Evolutionary conservation across 1,140 invertebrate genomes (phyloP).

Genomic region (Wiebesia pumilae): DNA sequence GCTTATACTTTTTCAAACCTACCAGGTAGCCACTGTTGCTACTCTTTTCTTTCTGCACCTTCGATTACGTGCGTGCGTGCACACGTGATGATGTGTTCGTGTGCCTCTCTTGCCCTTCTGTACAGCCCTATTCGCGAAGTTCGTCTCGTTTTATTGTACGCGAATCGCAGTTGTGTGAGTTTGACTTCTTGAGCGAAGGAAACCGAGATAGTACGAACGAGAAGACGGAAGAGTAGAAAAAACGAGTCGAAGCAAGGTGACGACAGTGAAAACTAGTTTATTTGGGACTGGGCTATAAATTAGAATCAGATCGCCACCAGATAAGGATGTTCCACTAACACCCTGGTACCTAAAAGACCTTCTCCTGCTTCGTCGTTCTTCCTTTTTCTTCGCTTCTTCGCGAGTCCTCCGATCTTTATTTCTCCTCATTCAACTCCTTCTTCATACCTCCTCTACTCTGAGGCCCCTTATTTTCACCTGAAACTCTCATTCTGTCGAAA

Average conservation of each 20-base stretch:
- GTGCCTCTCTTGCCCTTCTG: neutral
- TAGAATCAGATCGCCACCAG: slow-evolving; percentile 75
- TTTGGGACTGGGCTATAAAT: slow-evolving; percentile 76
- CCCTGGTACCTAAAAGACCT: slow-evolving; percentile 71
- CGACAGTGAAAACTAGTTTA: slow-evolving; percentile 76
- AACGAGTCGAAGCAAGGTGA: slow-evolving; percentile 66
- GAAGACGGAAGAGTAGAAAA: slow-evolving; percentile 55
- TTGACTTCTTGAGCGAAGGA: slow-evolving; percentile 56
- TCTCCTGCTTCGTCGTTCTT: slow-evolving; percentile 8
- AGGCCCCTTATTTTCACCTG: neutral
- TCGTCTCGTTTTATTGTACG: neutral
- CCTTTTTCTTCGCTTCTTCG: slow-evolving; percentile 4
- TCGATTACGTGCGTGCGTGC: slow-evolving; percentile 4
- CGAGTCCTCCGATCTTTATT: neutral
- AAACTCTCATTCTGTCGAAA: neutral
- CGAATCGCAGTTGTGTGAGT: slow-evolving; percentile 4
- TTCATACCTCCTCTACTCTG: neutral
- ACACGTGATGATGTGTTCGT: slow-evolving; percentile 43
- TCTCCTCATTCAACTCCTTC: neutral
- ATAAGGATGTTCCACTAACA: slow-evolving; percentile 75
- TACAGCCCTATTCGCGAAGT: neutral
- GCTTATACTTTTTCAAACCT: slow-evolving; percentile 44
- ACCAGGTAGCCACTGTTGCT: slow-evolving; percentile 61
- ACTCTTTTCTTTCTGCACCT: slow-evolving; percentile 54
- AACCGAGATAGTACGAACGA: slow-evolving; percentile 46